phyloP scores from a whole-genome alignment of 2,797 vertebrate genomes.

The Oreortyx pictus region DNA sequence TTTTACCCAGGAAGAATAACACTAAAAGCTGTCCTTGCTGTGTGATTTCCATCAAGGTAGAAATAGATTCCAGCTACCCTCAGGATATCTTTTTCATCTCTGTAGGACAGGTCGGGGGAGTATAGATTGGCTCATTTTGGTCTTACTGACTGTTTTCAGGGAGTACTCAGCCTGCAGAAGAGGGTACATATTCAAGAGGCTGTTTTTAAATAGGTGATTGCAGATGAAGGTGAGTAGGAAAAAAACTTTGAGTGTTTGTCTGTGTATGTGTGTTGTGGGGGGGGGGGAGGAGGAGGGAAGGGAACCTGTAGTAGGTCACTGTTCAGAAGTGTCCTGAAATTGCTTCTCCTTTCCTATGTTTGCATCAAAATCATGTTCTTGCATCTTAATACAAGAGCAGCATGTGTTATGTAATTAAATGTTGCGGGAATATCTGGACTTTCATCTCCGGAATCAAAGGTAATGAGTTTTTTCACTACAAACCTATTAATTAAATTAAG shows the following conservation, averaged over 20 bases:
- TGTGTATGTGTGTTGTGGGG: background rate
- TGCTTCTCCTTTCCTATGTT: background rate
- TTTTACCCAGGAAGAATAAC: background rate
- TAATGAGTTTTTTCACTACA: constrained; percentile 4
- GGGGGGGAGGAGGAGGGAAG: background rate
- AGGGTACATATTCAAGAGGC: background rate
- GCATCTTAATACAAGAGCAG: background rate
- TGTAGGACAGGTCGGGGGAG: background rate
- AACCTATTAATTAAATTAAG: constrained; percentile 44
- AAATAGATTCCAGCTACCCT: background rate
- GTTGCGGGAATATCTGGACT: background rate
- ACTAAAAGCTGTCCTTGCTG: background rate
- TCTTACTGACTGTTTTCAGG: background rate
- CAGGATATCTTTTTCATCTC: background rate
- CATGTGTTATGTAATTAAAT: background rate
- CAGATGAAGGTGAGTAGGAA: background rate
- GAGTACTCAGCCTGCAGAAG: background rate
- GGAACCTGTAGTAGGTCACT: background rate
- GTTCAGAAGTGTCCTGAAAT: background rate
- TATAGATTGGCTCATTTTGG: background rate
- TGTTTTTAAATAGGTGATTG: background rate
- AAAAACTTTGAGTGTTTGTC: background rate
- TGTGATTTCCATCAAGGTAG: background rate
- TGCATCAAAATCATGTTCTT: background rate
- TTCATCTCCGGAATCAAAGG: constrained; percentile 46